Conservation (phyloP, 92 coral and sea anemone species). For the Siderastrea siderea region DNA sequence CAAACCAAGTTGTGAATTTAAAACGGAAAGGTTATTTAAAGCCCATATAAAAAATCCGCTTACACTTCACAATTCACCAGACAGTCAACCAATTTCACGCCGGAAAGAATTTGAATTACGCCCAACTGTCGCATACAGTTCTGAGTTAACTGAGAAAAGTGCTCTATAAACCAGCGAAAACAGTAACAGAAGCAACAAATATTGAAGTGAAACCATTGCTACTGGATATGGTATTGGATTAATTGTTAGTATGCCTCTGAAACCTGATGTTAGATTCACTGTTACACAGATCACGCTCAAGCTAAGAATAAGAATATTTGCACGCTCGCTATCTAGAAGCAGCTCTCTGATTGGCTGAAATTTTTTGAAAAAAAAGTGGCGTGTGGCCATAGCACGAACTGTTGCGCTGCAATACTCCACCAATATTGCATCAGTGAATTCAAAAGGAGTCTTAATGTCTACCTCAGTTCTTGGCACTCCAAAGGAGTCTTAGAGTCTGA, state of each 20-base stretch:
- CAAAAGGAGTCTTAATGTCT: background rate
- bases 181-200: too few relatives aligned
- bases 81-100: too few relatives aligned
- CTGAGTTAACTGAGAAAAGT: background rate
- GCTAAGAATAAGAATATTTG: background rate
- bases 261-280: background rate
- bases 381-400: background rate
- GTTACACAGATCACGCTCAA: background rate
- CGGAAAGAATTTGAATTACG: too few relatives aligned
- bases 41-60: conserved; percentile 6
- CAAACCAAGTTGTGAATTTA: too few relatives aligned
- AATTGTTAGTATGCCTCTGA: background rate
- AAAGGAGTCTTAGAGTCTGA: conserved; percentile 3
- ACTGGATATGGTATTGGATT: background rate
- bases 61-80: background rate
- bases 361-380: background rate
- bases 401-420: background rate
- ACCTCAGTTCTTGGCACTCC: background rate
- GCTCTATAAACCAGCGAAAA: too few relatives aligned
- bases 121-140: too few relatives aligned
- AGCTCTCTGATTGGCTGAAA: background rate
- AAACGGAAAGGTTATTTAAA: background rate
- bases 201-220: background rate
- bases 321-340: background rate
- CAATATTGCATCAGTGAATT: background rate